Percentiles rank a stretch among this genome's conserved stretches.
These are phyloP conservation scores for Diaphora mendica DNA, from an alignment of 2,888 invertebrate genomes.

Conservation along the genomic window DNA sequence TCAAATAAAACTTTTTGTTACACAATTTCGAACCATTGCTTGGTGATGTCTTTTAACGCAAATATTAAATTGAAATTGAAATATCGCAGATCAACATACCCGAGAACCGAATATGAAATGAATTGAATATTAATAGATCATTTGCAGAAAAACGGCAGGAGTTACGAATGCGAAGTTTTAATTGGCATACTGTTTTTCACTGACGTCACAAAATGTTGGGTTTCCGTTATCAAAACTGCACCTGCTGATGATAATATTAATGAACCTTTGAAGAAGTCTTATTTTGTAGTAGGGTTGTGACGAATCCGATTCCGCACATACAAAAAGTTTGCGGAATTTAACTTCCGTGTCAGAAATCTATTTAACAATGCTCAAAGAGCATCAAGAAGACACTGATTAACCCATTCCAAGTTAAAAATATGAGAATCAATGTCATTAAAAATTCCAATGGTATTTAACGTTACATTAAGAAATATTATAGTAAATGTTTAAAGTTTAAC, in stretches of 20 bases:
- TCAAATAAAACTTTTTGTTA: not conserved
- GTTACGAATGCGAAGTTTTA: not conserved
- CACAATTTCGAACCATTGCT: not conserved
- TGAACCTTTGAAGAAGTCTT: not conserved
- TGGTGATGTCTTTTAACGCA: not conserved
- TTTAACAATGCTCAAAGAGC: no score
- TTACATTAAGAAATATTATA: no score
- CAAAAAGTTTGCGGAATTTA: not conserved
- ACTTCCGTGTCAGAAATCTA: no score
- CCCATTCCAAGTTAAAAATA: no score
- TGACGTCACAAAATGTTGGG: constrained; percentile 3
- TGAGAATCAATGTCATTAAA: no score
- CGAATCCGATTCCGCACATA: no score
- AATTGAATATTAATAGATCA: constrained; percentile 32
- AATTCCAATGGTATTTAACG: no score
- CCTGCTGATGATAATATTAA: not conserved
- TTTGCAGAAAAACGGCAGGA: constrained; percentile 29
- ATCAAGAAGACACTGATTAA: no score
- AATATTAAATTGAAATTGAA: constrained; percentile 23
- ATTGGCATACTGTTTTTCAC: not conserved
- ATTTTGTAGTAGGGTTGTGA: not conserved
- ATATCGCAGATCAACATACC: constrained; percentile 18
- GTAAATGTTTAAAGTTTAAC: no score
- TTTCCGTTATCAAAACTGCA: not conserved
- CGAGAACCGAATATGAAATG: constrained; percentile 31